phyloP scores from a whole-genome alignment of 2,113 vertebrate species.

The Platysternon megacephalum region DNA sequence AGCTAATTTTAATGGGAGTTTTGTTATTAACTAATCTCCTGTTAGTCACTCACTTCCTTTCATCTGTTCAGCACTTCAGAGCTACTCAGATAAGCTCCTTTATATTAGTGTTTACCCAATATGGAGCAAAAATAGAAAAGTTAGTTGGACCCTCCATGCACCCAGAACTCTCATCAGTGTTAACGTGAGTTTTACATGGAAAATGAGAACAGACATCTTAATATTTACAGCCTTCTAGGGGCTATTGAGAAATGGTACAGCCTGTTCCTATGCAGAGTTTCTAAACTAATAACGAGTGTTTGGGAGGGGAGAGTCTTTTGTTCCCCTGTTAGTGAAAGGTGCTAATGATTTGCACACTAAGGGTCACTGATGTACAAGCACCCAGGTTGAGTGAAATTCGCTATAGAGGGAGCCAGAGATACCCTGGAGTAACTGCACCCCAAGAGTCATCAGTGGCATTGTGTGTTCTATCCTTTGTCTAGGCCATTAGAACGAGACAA shows the following conservation, averaged over 20 bases:
- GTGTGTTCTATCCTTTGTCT: background rate
- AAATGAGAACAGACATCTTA: background rate
- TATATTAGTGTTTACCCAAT: accelerated
- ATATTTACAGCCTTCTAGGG: background rate
- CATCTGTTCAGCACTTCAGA: background rate
- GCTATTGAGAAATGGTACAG: background rate
- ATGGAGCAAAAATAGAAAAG: background rate
- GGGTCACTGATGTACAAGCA: no score
- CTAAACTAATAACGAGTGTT: background rate
- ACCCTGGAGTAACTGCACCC: no score
- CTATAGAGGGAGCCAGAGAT: no score
- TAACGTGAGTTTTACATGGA: background rate
- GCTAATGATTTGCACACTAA: no score
- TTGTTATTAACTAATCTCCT: background rate
- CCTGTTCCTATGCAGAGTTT: background rate
- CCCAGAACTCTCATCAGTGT: background rate
- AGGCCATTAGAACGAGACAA: background rate
- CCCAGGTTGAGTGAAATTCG: no score
- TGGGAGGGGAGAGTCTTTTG: background rate
- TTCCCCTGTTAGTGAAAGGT: background rate
- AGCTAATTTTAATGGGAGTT: background rate
- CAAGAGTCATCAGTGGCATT: no score
- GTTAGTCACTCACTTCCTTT: background rate
- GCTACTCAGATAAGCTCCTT: background rate
- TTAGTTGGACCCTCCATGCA: background rate